Conservation (phyloP, 1,140 invertebrate species). For the Brachionus sp. region DNA sequence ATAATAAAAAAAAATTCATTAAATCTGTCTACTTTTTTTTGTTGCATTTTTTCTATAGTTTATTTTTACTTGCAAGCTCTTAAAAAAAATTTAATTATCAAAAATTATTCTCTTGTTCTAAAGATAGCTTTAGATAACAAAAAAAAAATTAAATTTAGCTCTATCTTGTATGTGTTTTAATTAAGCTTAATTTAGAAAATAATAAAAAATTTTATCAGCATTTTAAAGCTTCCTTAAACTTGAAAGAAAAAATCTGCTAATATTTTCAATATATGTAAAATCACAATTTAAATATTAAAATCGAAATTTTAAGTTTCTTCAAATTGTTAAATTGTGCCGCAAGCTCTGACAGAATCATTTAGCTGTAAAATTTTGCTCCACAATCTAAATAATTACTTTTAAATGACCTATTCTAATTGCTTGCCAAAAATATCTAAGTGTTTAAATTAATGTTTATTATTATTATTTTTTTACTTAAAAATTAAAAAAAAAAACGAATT, state of each 20-base stretch:
- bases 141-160: neutral
- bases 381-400: neutral
- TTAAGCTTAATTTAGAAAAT: neutral
- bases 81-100: neutral
- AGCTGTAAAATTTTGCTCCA: neutral
- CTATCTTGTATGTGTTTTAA: neutral
- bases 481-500: neutral
- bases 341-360: neutral
- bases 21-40: too few species aligned
- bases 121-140: neutral
- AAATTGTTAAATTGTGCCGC: neutral
- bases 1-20: neutral
- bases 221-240: neutral
- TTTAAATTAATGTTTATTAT: neutral
- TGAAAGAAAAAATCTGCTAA: too few species aligned
- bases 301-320: neutral
- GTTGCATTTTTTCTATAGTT: neutral
- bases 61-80: neutral
- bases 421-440: neutral
- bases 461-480: neutral
- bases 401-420: neutral
- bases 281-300: neutral
- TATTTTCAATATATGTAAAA: too few species aligned
- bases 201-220: neutral
- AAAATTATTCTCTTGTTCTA: neutral